Evolutionary conservation across 1,140 invertebrate genomes (phyloP).

Genomic region (Penaeus vannamei): DNA sequence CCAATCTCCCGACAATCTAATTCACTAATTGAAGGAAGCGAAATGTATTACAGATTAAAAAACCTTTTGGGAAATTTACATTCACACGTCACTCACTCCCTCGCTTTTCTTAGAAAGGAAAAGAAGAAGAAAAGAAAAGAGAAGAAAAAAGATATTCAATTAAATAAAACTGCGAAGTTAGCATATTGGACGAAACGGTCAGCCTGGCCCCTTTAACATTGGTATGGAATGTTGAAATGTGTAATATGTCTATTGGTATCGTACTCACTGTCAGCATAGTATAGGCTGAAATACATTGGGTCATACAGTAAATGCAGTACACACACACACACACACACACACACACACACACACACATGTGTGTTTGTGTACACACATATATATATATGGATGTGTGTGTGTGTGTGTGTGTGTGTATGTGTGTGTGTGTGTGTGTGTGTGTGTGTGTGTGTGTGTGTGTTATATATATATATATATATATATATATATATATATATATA

Average conservation of each 20-base stretch:
- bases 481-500: constrained; percentile 17
- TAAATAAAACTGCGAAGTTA: neutral
- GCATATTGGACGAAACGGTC: neutral
- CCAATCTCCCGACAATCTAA: too few relatives aligned
- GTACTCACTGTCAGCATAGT: neutral
- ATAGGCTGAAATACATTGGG: neutral
- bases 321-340: too few relatives aligned
- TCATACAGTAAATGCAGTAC: too few relatives aligned
- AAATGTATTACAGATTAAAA: too few relatives aligned
- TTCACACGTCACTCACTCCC: neutral
- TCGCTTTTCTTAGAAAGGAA: neutral
- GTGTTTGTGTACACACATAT: too few relatives aligned
- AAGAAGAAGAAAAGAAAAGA: neutral
- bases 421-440: too few relatives aligned
- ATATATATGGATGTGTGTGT: too few relatives aligned
- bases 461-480: constrained; percentile 30
- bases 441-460: too few relatives aligned
- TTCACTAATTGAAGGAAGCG: too few relatives aligned
- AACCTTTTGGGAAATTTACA: too few relatives aligned
- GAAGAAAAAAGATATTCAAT: neutral
- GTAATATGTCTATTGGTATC: neutral
- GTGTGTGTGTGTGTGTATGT: too few relatives aligned
- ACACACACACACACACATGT: too few relatives aligned
- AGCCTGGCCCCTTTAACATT: neutral
- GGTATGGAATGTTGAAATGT: neutral